Evolutionary conservation across 2,797 vertebrate species (phyloP).

Genomic region (Chiloscyllium punctatum): DNA sequence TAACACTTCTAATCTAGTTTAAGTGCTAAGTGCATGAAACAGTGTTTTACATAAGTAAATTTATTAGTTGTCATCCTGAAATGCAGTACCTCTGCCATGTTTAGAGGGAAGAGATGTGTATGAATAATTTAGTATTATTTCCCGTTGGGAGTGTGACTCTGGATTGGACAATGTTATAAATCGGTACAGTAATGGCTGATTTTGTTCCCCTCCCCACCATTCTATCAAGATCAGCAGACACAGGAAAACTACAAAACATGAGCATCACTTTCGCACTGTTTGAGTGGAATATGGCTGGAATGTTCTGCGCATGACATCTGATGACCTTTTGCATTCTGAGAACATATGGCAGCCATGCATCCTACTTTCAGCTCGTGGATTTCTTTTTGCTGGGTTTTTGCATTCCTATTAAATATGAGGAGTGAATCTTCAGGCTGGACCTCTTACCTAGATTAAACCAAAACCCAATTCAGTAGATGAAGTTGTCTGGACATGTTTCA

Average conservation of each 20-base stretch:
- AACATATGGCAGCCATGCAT: neutral
- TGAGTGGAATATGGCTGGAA: neutral
- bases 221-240: neutral
- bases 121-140: too few species aligned
- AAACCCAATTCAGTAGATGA: neutral
- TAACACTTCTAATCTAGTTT: neutral
- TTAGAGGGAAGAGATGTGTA: neutral
- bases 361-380: neutral
- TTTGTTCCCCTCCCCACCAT: neutral
- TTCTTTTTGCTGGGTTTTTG: neutral
- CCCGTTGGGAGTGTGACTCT: neutral
- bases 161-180: neutral
- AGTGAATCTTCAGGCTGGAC: neutral
- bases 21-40: neutral
- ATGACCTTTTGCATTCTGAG: neutral
- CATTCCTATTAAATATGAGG: neutral
- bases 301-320: neutral
- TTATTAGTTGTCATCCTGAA: neutral
- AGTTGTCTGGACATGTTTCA: neutral
- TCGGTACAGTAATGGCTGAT: neutral
- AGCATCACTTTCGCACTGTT: neutral
- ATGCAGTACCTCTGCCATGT: neutral
- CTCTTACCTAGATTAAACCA: neutral
- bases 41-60: neutral
- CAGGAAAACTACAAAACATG: neutral